Percentiles rank a stretch among this genome's conserved stretches.
Conservation (phyloP, 2,113 vertebrate genomes). For the Propithecus coquereli region DNA sequence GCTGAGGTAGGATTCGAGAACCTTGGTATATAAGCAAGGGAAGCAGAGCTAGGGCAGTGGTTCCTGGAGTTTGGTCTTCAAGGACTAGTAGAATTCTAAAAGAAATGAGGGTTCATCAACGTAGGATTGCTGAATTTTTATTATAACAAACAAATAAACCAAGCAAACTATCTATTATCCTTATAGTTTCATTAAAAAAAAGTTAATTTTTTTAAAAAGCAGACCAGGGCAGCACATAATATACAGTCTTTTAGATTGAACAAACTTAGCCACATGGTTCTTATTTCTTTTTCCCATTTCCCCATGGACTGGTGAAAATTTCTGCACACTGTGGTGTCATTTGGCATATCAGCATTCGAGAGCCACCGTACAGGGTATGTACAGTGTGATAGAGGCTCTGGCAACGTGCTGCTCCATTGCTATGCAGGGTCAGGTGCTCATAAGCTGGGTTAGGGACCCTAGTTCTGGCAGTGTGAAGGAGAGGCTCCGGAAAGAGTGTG, state of each 20-base stretch:
- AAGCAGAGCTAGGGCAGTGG: not conserved
- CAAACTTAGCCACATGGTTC: not conserved
- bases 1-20: not conserved
- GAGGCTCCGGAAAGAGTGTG: not conserved
- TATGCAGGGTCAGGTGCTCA: not conserved
- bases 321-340: not conserved
- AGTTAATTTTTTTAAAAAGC: not conserved
- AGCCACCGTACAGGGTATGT: not conserved
- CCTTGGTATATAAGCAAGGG: not conserved
- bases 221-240: not conserved
- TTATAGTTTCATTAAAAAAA: not conserved
- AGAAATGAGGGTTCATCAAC: not conserved
- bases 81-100: not conserved
- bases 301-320: not conserved
- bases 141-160: not conserved
- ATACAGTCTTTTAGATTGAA: not conserved
- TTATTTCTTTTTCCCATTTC: conserved; percentile 15
- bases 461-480: not conserved
- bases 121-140: not conserved
- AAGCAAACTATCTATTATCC: not conserved
- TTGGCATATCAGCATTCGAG: not conserved
- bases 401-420: not conserved
- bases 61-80: not conserved
- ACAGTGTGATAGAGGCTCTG: not conserved
- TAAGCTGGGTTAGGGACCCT: not conserved